A percentile compares a stretch with the other conserved stretches of the same genome.
Evolutionary conservation across 2,113 vertebrate species (phyloP).

Genomic region (Emydura subglobosa): DNA sequence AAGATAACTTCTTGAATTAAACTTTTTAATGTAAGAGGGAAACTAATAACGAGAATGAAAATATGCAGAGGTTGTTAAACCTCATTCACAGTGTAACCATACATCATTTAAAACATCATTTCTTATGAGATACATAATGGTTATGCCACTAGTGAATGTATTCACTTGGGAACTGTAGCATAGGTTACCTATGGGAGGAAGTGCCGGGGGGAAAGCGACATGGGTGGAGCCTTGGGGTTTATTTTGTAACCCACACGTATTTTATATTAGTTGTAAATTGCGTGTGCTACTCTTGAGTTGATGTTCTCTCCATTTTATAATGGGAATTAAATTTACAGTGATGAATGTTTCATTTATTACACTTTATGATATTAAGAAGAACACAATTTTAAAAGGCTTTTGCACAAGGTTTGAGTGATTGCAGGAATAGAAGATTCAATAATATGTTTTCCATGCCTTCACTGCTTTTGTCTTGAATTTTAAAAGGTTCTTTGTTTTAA

Average conservation of each 20-base stretch:
- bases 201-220: no score
- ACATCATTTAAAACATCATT: not conserved
- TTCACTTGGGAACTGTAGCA: not conserved
- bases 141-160: not conserved
- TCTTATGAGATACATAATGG: not conserved
- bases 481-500: not conserved
- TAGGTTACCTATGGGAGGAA: not conserved
- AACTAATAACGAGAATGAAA: not conserved
- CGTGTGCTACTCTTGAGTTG: not conserved
- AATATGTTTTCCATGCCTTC: not conserved
- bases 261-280: not conserved
- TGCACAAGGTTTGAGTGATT: not conserved
- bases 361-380: not conserved
- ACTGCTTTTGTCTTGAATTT: not conserved
- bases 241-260: not conserved
- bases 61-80: not conserved
- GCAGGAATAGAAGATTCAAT: not conserved
- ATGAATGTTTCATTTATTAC: not conserved
- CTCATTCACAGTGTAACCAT: not conserved
- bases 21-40: not conserved
- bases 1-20: not conserved
- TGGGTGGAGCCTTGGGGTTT: not conserved
- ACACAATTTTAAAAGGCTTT: not conserved
- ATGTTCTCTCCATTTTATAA: not conserved
- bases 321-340: not conserved